Percentiles rank a stretch among this genome's conserved stretches.
These are phyloP conservation scores for human DNA, from an alignment of 2,113 vertebrate genomes.

Conservation along the genomic window GRCh38 chr19:55652001-55652500, in stretches of 20 bases:
- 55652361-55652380: not conserved
- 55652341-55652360: no score
- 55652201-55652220: not conserved
- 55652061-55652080: not conserved
- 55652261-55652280: no score
- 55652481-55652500: slow-evolving; percentile 94
- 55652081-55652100: not conserved
- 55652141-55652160: not conserved
- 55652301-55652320: no score
- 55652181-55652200: not conserved
- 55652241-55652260: not conserved
- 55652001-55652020: not conserved
- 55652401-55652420: not conserved
- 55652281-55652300: not conserved
- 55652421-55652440: slow-evolving; percentile 90
- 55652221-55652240: not conserved
- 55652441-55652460: slow-evolving; percentile 94
- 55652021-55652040: no score
- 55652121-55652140: no score
- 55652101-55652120: not conserved
- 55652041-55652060: not conserved
- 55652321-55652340: no score
- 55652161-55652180: not conserved
- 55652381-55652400: not conserved
- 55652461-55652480: slow-evolving; percentile 93